Conservation (phyloP, 1,140 invertebrate genomes). For the Leptinotarsa undecemlineata region DNA sequence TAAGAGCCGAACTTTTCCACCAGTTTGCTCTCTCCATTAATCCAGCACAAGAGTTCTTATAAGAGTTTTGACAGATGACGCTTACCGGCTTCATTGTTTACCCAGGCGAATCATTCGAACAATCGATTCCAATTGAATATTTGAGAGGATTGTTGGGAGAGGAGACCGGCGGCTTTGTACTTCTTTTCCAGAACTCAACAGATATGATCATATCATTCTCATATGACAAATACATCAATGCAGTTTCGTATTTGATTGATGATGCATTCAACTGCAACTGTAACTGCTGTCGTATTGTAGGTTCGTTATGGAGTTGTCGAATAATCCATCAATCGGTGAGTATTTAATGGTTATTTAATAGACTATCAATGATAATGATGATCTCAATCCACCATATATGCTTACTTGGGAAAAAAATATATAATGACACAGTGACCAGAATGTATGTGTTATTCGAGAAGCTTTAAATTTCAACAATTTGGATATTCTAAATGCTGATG, state of each 20-base stretch:
- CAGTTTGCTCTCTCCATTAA: slow-evolving; percentile 5
- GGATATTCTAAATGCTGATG: too few relatives aligned
- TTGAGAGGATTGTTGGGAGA: not conserved
- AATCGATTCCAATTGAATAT: not conserved
- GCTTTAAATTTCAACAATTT: too few relatives aligned
- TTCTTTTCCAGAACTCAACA: not conserved
- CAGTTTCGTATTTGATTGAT: not conserved
- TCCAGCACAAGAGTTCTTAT: not conserved
- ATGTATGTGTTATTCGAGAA: too few relatives aligned
- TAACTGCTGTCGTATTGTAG: too few relatives aligned
- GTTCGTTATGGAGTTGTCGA: too few relatives aligned
- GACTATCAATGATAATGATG: too few relatives aligned
- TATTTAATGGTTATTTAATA: too few relatives aligned
- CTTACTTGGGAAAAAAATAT: too few relatives aligned
- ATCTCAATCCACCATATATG: too few relatives aligned
- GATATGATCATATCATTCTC: not conserved
- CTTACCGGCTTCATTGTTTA: not conserved
- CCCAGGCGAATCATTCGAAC: not conserved
- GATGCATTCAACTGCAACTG: not conserved
- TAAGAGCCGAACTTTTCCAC: not conserved
- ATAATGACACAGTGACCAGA: too few relatives aligned
- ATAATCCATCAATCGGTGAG: too few relatives aligned
- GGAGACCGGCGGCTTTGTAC: not conserved
- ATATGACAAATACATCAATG: not conserved
- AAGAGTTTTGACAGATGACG: not conserved